Evolutionary conservation across 2,113 vertebrate species (phyloP).

Genomic region (Paedocypris sp.): DNA sequence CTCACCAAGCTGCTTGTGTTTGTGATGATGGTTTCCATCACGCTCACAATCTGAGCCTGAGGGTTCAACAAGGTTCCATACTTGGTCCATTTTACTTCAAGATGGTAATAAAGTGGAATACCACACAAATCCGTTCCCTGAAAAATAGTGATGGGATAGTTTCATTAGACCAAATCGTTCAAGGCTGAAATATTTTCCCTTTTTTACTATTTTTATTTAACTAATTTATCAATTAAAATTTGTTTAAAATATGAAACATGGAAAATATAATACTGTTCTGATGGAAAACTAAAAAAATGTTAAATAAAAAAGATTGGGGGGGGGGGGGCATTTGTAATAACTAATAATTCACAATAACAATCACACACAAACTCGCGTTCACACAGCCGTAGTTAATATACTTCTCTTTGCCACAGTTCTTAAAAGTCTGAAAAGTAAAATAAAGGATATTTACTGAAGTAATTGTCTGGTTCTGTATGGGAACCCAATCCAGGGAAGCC

Average conservation of each 20-base stretch:
- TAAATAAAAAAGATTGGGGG: too few species aligned
- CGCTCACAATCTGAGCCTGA: slow-evolving; percentile 74
- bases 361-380: too few species aligned
- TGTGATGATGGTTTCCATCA: slow-evolving; percentile 58
- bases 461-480: slow-evolving; percentile 45
- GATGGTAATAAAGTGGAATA: slow-evolving; percentile 68
- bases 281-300: too few species aligned
- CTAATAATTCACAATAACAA: too few species aligned
- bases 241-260: too few species aligned
- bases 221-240: too few species aligned
- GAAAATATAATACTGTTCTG: too few species aligned
- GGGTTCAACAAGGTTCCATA: slow-evolving; percentile 82
- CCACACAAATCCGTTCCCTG: slow-evolving; percentile 60
- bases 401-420: neutral
- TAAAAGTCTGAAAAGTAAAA: neutral
- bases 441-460: slow-evolving; percentile 41
- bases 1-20: slow-evolving; percentile 58
- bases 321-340: too few species aligned
- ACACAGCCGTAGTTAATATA: neutral
- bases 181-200: too few species aligned
- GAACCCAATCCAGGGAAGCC: slow-evolving; percentile 75
- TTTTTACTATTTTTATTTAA: too few species aligned
- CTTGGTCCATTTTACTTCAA: slow-evolving; percentile 84
- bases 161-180: too few species aligned
- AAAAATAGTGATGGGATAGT: neutral